Evolutionary conservation across 2,888 invertebrate genomes (phyloP).

Genomic region (Falcaria lacertinaria): DNA sequence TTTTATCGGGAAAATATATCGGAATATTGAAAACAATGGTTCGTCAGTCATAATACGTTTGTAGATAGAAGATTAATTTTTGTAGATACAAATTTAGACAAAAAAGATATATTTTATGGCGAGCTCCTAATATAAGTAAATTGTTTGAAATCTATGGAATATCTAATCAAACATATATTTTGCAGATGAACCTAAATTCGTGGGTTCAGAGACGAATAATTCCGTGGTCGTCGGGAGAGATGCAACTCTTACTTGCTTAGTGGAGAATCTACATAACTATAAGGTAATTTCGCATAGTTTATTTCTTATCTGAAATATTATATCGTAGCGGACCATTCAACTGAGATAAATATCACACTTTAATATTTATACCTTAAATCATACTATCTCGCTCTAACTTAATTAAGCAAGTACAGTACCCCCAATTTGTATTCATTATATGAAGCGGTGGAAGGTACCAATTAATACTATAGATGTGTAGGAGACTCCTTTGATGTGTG

Average conservation of each 20-base stretch:
- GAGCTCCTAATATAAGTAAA: too few species aligned
- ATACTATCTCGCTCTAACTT: too few species aligned
- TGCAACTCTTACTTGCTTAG: conserved; percentile 53
- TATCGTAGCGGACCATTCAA: too few species aligned
- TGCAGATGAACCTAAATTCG: conserved; percentile 50
- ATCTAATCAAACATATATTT: conserved; percentile 7
- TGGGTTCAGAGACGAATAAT: conserved; percentile 44
- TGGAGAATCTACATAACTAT: conserved; percentile 50
- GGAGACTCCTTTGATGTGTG: conserved; percentile 18
- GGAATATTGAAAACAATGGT: not conserved
- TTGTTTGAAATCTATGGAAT: too few species aligned
- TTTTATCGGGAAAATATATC: conserved; percentile 6
- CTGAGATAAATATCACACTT: too few species aligned
- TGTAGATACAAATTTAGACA: not conserved
- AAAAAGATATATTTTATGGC: too few species aligned
- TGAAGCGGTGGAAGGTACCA: not conserved
- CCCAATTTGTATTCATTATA: not conserved
- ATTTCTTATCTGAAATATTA: too few species aligned
- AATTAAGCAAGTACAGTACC: not conserved
- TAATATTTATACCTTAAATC: not conserved
- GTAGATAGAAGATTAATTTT: not conserved
- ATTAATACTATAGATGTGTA: not conserved
- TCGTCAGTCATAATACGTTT: not conserved
- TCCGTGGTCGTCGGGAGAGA: conserved; percentile 59
- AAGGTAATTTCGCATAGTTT: conserved; percentile 36